Evolutionary conservation across 2,797 vertebrate genomes (phyloP).

Genomic region (Acrocephalus scirpaceus): DNA sequence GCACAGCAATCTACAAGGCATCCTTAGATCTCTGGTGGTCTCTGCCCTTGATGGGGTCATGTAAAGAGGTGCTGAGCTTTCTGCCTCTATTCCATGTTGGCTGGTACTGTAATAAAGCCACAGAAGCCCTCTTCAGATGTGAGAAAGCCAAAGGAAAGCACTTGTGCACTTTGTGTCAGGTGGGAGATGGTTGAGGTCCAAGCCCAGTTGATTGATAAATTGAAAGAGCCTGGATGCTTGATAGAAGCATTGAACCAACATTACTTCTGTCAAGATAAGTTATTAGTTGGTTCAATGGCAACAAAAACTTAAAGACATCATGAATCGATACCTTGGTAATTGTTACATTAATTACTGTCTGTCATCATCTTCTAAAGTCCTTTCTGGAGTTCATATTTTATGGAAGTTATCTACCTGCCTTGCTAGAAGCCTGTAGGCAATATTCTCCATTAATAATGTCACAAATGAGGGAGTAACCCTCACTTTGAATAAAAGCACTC

Average conservation of each 20-base stretch:
- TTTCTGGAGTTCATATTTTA: conserved; percentile 53
- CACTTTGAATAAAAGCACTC: background rate
- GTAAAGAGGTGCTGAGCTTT: background rate
- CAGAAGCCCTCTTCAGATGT: fast-evolving
- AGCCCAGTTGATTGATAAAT: background rate
- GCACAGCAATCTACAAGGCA: background rate
- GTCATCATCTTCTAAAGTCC: conserved; percentile 54
- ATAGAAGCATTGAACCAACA: conserved; percentile 35
- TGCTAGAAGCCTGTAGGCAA: background rate
- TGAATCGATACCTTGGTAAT: conserved; percentile 69
- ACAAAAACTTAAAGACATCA: conserved; percentile 49
- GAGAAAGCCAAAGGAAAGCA: background rate
- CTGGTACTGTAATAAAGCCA: background rate
- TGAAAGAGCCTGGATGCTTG: background rate
- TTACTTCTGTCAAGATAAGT: conserved; percentile 56
- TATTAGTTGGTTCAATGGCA: conserved; percentile 54
- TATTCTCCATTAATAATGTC: background rate
- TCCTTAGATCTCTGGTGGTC: background rate
- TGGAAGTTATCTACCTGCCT: conserved; percentile 25
- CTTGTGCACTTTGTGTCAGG: background rate
- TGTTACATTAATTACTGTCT: conserved; percentile 72
- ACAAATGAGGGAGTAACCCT: background rate
- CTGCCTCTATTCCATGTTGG: background rate
- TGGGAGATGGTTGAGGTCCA: background rate
- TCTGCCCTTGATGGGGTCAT: background rate